phyloP scores from a whole-genome alignment of 2,797 vertebrate genomes.

The Lepilemur ruficaudatus region DNA sequence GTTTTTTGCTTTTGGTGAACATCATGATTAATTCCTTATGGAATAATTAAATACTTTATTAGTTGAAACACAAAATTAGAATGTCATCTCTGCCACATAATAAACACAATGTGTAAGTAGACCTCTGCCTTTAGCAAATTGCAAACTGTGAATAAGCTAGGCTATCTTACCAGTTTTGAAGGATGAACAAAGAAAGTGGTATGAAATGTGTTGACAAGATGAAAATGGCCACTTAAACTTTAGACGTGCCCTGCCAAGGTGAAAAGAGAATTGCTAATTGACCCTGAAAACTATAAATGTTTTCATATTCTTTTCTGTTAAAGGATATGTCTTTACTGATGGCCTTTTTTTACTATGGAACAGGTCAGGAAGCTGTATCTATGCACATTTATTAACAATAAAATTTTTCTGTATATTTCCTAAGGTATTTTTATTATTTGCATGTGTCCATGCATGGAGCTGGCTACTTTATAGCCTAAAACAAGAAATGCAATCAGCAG shows the following conservation, averaged over 20 bases:
- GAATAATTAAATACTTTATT: not conserved
- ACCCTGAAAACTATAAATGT: not conserved
- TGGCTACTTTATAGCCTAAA: not conserved
- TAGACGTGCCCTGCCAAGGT: not conserved
- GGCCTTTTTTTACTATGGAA: not conserved
- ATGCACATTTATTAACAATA: not conserved
- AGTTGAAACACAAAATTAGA: not conserved
- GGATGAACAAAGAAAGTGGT: not conserved
- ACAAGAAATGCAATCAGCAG: not conserved
- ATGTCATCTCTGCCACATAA: not conserved
- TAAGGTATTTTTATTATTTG: slow-evolving; percentile 20
- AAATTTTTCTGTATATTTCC: not conserved
- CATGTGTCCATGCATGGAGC: not conserved
- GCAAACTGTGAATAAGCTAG: not conserved
- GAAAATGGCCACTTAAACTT: slow-evolving; percentile 48
- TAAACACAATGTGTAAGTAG: not conserved
- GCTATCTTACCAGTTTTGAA: not conserved
- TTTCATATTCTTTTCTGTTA: not conserved
- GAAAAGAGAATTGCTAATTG: slow-evolving; percentile 32
- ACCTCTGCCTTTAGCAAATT: not conserved
- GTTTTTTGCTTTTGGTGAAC: not conserved
- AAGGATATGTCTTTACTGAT: not conserved
- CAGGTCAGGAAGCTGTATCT: not conserved
- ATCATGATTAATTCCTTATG: not conserved
- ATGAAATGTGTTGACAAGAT: slow-evolving; percentile 40